Conservation (phyloP, 2,888 invertebrate species). For the Cryptocheilus praepositus region DNA sequence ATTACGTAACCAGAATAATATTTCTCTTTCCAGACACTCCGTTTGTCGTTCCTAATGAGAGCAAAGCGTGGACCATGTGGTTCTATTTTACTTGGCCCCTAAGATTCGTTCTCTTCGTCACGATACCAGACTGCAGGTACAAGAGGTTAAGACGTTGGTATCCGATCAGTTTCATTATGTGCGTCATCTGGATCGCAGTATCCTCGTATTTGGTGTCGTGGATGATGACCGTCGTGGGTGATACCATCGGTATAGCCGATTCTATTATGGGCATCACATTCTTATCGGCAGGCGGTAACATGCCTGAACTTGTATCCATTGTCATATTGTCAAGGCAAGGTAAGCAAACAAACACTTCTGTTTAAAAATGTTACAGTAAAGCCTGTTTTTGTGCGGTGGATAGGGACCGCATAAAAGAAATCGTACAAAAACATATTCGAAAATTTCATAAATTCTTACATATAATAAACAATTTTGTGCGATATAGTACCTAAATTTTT, state of each 20-base stretch:
- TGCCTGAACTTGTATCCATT: conserved; percentile 90
- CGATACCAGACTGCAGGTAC: conserved; percentile 83
- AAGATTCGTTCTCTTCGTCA: conserved; percentile 79
- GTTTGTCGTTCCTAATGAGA: conserved; percentile 57
- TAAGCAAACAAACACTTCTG: conserved; percentile 69
- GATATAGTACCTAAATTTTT: too few relatives aligned
- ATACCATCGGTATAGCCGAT: conserved; percentile 87
- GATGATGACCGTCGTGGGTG: conserved; percentile 92
- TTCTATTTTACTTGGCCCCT: conserved; percentile 86
- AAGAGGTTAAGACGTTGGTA: conserved; percentile 79
- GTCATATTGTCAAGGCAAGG: conserved; percentile 91
- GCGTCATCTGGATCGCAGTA: conserved; percentile 89
- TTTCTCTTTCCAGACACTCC: conserved; percentile 56
- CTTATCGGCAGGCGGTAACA: conserved; percentile 91
- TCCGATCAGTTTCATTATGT: conserved; percentile 89
- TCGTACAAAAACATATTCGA: too few relatives aligned
- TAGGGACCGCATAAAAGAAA: too few relatives aligned
- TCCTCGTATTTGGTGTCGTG: conserved; percentile 93
- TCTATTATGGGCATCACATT: conserved; percentile 95
- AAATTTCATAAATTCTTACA: too few relatives aligned
- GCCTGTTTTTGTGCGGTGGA: too few relatives aligned
- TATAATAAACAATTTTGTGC: too few relatives aligned
- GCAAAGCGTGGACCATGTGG: conserved; percentile 75
- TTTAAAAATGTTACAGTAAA: too few relatives aligned
- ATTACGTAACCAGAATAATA: not conserved